A percentile compares a stretch with the other conserved stretches of the same genome.
These are phyloP conservation scores for Altica lythri DNA, from an alignment of 2,888 invertebrate species.

Conservation along the genomic window DNA sequence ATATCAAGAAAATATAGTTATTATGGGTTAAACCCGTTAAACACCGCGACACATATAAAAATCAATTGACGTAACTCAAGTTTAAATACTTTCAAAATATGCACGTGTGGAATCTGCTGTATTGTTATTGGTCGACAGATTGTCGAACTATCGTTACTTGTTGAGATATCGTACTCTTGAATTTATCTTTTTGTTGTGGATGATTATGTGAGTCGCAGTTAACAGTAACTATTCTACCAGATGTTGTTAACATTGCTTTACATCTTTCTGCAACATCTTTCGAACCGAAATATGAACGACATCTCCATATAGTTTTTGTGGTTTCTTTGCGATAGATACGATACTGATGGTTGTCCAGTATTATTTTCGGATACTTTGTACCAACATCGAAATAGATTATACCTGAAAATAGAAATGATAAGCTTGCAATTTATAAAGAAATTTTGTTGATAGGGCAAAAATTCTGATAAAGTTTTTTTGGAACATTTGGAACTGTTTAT, in stretches of 20 bases:
- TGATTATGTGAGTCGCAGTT: conserved; percentile 43
- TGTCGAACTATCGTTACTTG: conserved; percentile 31
- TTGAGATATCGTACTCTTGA: conserved; percentile 21
- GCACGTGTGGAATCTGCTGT: too few relatives aligned
- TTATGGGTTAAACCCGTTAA: too few relatives aligned
- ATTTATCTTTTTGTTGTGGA: conserved; percentile 19
- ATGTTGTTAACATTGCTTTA: conserved; percentile 43
- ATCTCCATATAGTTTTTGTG: conserved; percentile 45
- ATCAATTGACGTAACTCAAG: too few relatives aligned
- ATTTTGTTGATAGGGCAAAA: too few relatives aligned
- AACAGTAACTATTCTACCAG: conserved; percentile 42
- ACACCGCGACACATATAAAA: too few relatives aligned
- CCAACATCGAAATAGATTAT: conserved; percentile 44
- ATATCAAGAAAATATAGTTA: too few relatives aligned
- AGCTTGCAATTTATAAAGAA: too few relatives aligned
- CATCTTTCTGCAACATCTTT: conserved; percentile 40
- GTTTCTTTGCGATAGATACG: conserved; percentile 41
- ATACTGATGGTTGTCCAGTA: conserved; percentile 43
- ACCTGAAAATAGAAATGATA: conserved; percentile 37
- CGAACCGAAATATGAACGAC: conserved; percentile 43
- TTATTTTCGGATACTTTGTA: conserved; percentile 46
- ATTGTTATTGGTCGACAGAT: not conserved
- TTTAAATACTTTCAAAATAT: too few relatives aligned
- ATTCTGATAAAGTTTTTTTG: too few relatives aligned
- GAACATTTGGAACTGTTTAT: too few relatives aligned